Base-by-base conservation (phyloP, 2,888 invertebrate genomes). In the Agriopis marginaria region DNA sequence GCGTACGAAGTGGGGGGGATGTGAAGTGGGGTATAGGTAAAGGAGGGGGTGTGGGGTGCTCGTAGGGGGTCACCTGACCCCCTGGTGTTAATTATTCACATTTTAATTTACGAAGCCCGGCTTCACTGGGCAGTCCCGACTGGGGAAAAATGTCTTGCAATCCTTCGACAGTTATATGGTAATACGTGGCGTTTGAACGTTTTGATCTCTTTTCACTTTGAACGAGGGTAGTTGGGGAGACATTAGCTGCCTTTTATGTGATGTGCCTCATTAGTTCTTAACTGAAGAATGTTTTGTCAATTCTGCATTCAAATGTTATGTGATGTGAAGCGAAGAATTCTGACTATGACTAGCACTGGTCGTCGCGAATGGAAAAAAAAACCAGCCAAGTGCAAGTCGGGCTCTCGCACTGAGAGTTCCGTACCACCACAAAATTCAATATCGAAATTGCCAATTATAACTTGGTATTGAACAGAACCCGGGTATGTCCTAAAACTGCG, bases 61-160 rank as follows among this genome's bases (percentile, higher is more conserved):
- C 44, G 58, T 51, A 59, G 70, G 82, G 80, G 80, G 81, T 75
- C 78, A 82, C 83, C 83, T 85, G 58, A 44, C 58, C 58, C 58
- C 58, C 58, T 82, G 81, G 83, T 89, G 92, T 93, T 93, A 93
- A 93, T 93, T 93, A 93, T 93, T 93, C 93, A 93, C 90, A 90
- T 93, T 93, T 93, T 93, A 93, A 93, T 93, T 93, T 93, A 93
- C 92, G 89, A 84, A 89, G 91, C 86, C 87, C 82, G 79, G 82
- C 77, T 80, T 76, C 81, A 80, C 86, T 85, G 88, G 86, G 83
- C 88, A 84, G 88, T 82, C 81, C 75, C 80, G 79, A 81, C 79
- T 78, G 79, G 82, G 89, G 90, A 91, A 92, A 91, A 92, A 92
- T 92, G 92, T 92, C 92, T 92, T 93, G 86, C 83, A 86, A 86